Conservation (phyloP, 2,113 vertebrate species). For the Cathartes aura region DNA sequence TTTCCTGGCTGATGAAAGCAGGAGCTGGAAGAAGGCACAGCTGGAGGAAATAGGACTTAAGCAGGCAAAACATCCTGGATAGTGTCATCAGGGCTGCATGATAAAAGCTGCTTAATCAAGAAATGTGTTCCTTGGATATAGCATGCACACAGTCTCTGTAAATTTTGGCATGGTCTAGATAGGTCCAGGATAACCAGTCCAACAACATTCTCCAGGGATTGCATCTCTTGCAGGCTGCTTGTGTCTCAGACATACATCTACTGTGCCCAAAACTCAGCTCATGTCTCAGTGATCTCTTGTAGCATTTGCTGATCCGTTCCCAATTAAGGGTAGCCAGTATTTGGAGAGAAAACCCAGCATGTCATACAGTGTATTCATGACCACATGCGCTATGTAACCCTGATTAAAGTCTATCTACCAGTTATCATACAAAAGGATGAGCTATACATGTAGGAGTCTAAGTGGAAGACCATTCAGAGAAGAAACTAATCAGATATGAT, state of each 20-base stretch:
- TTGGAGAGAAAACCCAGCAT: background rate
- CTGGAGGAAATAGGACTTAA: background rate
- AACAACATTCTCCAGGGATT: slow-evolving; percentile 50
- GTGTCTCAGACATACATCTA: background rate
- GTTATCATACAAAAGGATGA: background rate
- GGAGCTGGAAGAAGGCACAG: background rate
- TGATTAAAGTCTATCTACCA: background rate
- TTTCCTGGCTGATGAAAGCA: background rate
- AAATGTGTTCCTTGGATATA: background rate
- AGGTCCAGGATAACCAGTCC: slow-evolving; percentile 44
- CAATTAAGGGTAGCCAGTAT: background rate
- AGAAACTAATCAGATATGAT: background rate
- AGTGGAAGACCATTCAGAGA: background rate
- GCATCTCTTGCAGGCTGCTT: background rate
- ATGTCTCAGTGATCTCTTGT: background rate
- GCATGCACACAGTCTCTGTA: background rate
- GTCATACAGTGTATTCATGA: background rate
- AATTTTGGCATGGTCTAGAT: background rate
- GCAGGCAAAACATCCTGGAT: background rate
- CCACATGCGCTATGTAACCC: background rate
- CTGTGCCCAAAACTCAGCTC: background rate
- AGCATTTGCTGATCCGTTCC: background rate
- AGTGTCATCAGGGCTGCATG: background rate
- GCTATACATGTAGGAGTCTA: background rate
- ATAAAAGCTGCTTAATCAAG: slow-evolving; percentile 3